Conservation (phyloP, 2,888 invertebrate species). For the Villa cingulata region DNA sequence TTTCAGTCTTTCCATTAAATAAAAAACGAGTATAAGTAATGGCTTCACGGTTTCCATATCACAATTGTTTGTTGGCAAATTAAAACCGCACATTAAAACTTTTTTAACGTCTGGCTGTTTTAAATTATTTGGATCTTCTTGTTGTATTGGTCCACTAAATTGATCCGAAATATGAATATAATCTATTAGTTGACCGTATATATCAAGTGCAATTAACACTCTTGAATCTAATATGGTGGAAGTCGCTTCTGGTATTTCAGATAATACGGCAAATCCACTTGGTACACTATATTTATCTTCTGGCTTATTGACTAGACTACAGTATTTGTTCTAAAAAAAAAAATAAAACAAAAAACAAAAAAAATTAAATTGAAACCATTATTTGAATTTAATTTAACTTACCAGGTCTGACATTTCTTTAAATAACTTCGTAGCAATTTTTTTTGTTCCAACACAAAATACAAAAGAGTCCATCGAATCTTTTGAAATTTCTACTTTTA, state of each 20-base stretch:
- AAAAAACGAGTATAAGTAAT: conserved; percentile 76
- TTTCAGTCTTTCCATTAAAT: conserved; percentile 83
- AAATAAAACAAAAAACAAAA: not conserved
- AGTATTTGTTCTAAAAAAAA: conserved; percentile 54
- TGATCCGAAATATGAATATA: conserved; percentile 97
- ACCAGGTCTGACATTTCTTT: conserved; percentile 93
- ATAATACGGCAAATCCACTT: conserved; percentile 58
- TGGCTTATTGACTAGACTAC: conserved; percentile 60
- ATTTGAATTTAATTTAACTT: conserved; percentile 21
- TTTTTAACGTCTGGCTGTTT: conserved; percentile 68
- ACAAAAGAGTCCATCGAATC: conserved; percentile 92
- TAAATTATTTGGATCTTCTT: conserved; percentile 59
- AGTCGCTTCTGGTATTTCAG: conserved; percentile 82
- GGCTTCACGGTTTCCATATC: conserved; percentile 57
- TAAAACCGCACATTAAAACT: conserved; percentile 70
- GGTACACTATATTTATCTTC: conserved; percentile 73
- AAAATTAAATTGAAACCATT: not conserved
- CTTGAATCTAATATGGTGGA: conserved; percentile 71
- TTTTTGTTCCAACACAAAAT: conserved; percentile 81
- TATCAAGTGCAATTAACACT: conserved; percentile 58
- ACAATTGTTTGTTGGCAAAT: conserved; percentile 54
- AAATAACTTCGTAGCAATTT: conserved; percentile 64
- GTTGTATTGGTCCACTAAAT: conserved; percentile 78
- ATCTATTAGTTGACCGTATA: conserved; percentile 74
- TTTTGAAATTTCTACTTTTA: conserved; percentile 73